Conservation (phyloP, 2,113 vertebrate genomes). For the Catharus bicknelli region DNA sequence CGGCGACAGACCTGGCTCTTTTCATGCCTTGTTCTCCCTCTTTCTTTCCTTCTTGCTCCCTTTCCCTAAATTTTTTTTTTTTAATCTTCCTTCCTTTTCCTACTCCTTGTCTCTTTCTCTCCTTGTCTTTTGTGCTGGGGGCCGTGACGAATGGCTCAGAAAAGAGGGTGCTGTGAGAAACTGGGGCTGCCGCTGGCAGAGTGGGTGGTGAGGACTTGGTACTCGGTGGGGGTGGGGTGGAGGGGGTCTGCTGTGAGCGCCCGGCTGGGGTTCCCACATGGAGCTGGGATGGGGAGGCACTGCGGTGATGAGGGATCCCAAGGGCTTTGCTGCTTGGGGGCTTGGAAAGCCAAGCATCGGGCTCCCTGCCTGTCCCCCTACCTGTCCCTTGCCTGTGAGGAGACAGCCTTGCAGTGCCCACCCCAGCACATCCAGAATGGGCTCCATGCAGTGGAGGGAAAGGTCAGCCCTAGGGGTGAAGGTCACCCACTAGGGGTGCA, state of each 20-base stretch:
- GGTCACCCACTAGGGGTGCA: too few species aligned
- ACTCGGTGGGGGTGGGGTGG: not conserved
- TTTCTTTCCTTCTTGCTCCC: constrained; percentile 51
- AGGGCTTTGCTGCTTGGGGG: not conserved
- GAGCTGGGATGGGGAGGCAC: not conserved
- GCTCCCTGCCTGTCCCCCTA: not conserved
- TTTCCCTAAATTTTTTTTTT: constrained; percentile 1
- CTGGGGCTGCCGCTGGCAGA: constrained; percentile 31
- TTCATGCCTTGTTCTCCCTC: constrained; percentile 45
- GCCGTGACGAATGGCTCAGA: constrained; percentile 67
- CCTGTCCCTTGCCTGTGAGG: too few species aligned
- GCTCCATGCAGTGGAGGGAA: fast-evolving
- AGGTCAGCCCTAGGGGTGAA: not conserved
- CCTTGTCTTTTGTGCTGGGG: constrained; percentile 47
- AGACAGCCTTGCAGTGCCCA: not conserved
- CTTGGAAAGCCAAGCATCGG: not conserved
- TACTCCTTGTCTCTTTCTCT: constrained; percentile 63
- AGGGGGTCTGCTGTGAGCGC: not conserved
- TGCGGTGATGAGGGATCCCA: not conserved
- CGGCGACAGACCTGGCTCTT: constrained; percentile 39
- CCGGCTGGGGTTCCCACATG: not conserved
- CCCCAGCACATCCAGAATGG: not conserved
- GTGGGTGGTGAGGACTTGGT: constrained; percentile 56
- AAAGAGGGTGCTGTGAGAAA: constrained; percentile 73
- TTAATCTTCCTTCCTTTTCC: constrained; percentile 62